Evolutionary conservation across 2,888 invertebrate genomes (phyloP).

Genomic region (Ophonus ardosiacus): DNA sequence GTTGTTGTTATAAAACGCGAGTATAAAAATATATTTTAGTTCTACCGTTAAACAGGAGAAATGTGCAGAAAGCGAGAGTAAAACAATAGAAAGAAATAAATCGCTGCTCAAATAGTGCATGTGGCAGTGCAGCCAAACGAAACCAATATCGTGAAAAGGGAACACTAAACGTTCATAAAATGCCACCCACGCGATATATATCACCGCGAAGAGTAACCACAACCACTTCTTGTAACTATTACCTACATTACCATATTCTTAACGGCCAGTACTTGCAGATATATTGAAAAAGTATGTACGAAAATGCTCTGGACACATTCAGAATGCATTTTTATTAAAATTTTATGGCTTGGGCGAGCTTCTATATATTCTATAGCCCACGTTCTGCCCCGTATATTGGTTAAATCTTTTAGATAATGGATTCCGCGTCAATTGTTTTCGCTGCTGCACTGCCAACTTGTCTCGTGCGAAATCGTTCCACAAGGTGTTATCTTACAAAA

Average conservation of each 20-base stretch:
- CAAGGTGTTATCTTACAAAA: neutral
- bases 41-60: neutral
- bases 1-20: no score
- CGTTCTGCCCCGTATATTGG: slow-evolving; percentile 37
- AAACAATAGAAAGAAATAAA: slow-evolving; percentile 20
- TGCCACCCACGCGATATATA: slow-evolving; percentile 27
- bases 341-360: slow-evolving; percentile 36
- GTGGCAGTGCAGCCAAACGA: slow-evolving; percentile 1
- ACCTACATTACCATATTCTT: slow-evolving; percentile 47
- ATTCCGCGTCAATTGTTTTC: slow-evolving; percentile 47
- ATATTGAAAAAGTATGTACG: slow-evolving; percentile 55
- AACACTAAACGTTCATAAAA: slow-evolving; percentile 28
- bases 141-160: slow-evolving; percentile 36
- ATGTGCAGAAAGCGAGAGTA: slow-evolving; percentile 4
- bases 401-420: slow-evolving; percentile 60
- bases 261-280: slow-evolving; percentile 53
- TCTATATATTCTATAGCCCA: slow-evolving; percentile 47
- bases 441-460: neutral
- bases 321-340: slow-evolving; percentile 59
- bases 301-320: slow-evolving; percentile 44
- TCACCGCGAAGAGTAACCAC: slow-evolving; percentile 34
- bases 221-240: slow-evolving; percentile 46
- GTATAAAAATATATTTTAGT: neutral
- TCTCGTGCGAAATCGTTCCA: neutral
- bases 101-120: slow-evolving; percentile 18